These are phyloP conservation scores for Metacarcinus magister DNA, from an alignment of 2,888 invertebrate genomes.

Conservation along the genomic window DNA sequence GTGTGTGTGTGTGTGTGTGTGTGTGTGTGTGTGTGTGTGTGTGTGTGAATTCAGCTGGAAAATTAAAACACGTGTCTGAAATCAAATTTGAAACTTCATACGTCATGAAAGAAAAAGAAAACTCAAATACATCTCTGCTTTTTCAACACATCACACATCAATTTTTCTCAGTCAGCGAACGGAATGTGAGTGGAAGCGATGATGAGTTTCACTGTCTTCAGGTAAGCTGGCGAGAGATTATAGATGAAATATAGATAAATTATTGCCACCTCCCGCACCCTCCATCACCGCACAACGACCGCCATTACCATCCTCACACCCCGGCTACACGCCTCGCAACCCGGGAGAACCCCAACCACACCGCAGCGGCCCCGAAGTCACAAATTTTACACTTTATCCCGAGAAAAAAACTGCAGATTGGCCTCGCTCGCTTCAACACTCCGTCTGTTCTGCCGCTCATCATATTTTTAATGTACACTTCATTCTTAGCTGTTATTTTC, in stretches of 20 bases:
- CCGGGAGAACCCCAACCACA: not conserved
- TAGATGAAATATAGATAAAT: constrained; percentile 55
- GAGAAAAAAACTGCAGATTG: not conserved
- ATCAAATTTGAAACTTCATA: not conserved
- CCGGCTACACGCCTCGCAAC: not conserved
- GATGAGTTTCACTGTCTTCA: constrained; percentile 6
- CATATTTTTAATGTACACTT: not conserved
- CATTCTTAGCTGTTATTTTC: not conserved
- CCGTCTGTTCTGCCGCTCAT: not conserved
- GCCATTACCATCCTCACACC: constrained; percentile 28
- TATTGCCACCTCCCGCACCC: constrained; percentile 36
- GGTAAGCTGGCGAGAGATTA: constrained; percentile 21
- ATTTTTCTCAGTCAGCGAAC: not conserved
- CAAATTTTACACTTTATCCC: not conserved
- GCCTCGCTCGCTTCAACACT: not conserved
- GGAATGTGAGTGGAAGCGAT: not conserved
- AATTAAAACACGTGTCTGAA: not conserved
- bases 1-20: constrained; percentile 33
- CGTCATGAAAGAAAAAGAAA: not conserved
- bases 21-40: constrained; percentile 35
- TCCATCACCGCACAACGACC: constrained; percentile 45
- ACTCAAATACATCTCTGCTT: not conserved
- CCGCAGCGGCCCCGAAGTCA: not conserved
- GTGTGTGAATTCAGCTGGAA: not conserved
- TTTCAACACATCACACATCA: not conserved